These are phyloP conservation scores for Rhamnusium bicolor DNA, from an alignment of 2,888 invertebrate genomes.

Conservation along the genomic window DNA sequence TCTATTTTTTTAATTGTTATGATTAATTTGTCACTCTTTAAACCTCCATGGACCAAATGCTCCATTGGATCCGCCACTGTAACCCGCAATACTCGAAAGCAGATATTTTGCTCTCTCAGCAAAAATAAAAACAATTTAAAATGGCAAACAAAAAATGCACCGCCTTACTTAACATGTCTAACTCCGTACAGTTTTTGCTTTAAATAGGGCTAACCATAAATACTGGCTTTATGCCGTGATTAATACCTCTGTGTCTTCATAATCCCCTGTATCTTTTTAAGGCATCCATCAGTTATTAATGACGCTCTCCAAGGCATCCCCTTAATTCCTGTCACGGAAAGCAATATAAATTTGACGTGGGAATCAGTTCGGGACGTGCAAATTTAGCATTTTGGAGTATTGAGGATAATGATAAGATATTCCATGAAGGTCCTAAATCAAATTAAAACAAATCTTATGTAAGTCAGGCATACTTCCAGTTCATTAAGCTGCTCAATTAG, in stretches of 20 bases:
- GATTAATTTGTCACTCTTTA: too few relatives aligned
- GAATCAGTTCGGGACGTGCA: conserved; percentile 15
- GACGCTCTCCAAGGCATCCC: conserved; percentile 6
- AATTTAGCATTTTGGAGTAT: conserved; percentile 26
- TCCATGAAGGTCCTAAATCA: conserved; percentile 6
- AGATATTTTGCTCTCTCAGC: too few relatives aligned
- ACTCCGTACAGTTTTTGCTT: conserved; percentile 2
- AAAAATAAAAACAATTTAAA: background rate
- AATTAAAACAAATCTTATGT: conserved; percentile 10
- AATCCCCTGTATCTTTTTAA: conserved; percentile 22
- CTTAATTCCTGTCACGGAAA: conserved; percentile 18
- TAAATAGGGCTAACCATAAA: conserved; percentile 2
- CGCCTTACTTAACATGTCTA: conserved; percentile 1
- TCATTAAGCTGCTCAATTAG: conserved; percentile 20
- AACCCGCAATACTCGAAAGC: too few relatives aligned
- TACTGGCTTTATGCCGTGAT: background rate
- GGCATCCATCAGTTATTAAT: conserved; percentile 26
- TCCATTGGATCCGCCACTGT: too few relatives aligned
- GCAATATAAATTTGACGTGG: conserved; percentile 23
- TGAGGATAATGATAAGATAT: conserved; percentile 5
- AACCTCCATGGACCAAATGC: too few relatives aligned
- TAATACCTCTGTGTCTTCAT: conserved; percentile 14
- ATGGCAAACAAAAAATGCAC: background rate
- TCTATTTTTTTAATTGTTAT: too few relatives aligned
- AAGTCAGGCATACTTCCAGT: conserved; percentile 17